Percentiles rank a stretch among this genome's conserved stretches.
These are phyloP conservation scores for Aproaerema taeniolella DNA, from an alignment of 2,888 invertebrate genomes.

Conservation along the genomic window DNA sequence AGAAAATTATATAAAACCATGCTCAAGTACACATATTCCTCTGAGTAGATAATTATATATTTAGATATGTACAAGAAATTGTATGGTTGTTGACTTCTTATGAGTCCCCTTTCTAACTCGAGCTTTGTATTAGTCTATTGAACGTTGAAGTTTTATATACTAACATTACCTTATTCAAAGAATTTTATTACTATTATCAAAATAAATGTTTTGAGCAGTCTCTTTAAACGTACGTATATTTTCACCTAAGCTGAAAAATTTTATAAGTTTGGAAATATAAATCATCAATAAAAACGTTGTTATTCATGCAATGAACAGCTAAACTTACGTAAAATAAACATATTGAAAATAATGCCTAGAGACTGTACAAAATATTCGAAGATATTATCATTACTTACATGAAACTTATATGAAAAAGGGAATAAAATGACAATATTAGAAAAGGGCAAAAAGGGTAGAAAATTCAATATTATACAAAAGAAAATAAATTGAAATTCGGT, in stretches of 20 bases:
- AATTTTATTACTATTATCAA: not conserved
- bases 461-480: not conserved
- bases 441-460: slow-evolving; percentile 15
- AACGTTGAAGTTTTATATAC: slow-evolving; percentile 26
- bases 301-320: too few relatives aligned
- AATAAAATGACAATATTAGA: too few relatives aligned
- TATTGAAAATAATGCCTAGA: too few relatives aligned
- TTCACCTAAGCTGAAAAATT: too few relatives aligned
- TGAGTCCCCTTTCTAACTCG: slow-evolving; percentile 67
- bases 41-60: not conserved
- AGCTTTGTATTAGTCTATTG: slow-evolving; percentile 65
- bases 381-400: too few relatives aligned
- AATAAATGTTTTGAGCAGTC: not conserved
- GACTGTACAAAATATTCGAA: too few relatives aligned
- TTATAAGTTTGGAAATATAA: too few relatives aligned
- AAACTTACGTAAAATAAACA: too few relatives aligned
- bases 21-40: slow-evolving; percentile 39
- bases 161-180: not conserved
- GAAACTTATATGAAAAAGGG: too few relatives aligned
- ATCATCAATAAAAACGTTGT: too few relatives aligned
- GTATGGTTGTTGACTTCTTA: slow-evolving; percentile 70
- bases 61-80: not conserved
- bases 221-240: too few relatives aligned
- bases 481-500: slow-evolving; percentile 1
- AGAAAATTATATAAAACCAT: slow-evolving; percentile 23